Conservation (phyloP, 2,888 invertebrate genomes). For the Hypomecis atomaria region DNA sequence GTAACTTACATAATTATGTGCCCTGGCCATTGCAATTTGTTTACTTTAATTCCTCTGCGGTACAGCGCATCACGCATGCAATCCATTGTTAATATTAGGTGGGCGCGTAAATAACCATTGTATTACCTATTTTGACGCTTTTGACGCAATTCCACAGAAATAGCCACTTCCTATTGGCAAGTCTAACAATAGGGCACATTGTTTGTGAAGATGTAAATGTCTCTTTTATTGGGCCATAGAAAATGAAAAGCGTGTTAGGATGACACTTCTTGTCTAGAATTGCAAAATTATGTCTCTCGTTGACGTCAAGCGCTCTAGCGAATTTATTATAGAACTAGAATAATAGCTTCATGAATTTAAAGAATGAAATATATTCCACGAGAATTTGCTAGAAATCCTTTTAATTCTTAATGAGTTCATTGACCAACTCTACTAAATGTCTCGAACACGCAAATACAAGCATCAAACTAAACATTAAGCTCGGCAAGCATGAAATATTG, state of each 20-base stretch:
- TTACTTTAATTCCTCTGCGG: no score
- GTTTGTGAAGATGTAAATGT: slow-evolving; percentile 1
- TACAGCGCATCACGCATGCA: not conserved
- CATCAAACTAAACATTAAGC: slow-evolving; percentile 12
- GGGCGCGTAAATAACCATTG: slow-evolving; percentile 9
- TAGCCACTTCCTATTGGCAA: slow-evolving; percentile 5
- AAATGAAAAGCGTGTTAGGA: no score
- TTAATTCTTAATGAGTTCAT: slow-evolving; percentile 7
- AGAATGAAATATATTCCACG: not conserved
- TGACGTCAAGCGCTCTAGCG: not conserved
- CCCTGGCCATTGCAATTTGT: no score
- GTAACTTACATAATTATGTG: no score
- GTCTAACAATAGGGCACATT: slow-evolving; percentile 4
- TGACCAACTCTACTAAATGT: not conserved
- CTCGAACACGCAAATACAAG: slow-evolving; percentile 3
- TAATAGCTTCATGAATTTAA: not conserved
- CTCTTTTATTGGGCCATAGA: not conserved
- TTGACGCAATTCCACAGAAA: slow-evolving; percentile 17
- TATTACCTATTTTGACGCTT: slow-evolving; percentile 3
- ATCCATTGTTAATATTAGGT: slow-evolving; percentile 20
- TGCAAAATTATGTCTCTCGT: not conserved
- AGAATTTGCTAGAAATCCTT: not conserved
- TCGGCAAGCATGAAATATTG: slow-evolving; percentile 10
- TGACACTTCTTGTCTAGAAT: not conserved
- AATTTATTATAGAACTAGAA: not conserved